phyloP scores from a whole-genome alignment of 2,113 vertebrate genomes.

The Eubucco bourcierii region DNA sequence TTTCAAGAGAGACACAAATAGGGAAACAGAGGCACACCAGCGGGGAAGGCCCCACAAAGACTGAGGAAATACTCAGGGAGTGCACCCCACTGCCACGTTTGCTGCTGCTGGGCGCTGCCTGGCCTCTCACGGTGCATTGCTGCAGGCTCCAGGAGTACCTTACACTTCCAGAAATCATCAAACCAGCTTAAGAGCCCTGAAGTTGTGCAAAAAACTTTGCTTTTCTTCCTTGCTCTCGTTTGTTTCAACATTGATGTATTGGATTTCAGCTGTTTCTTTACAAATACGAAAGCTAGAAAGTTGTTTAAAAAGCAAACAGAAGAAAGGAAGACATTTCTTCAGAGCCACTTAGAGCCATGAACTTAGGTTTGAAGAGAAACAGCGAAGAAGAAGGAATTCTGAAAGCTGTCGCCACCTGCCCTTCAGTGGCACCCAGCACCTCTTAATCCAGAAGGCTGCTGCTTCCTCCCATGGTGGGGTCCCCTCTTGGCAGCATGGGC shows the following conservation, averaged over 20 bases:
- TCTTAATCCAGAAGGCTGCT: not conserved
- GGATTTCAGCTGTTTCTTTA: not conserved
- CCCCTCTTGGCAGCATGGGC: not conserved
- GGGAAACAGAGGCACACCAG: not conserved
- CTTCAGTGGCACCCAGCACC: not conserved
- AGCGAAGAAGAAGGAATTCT: not conserved
- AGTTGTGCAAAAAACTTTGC: not conserved
- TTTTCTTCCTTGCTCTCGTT: not conserved
- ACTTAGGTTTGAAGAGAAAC: not conserved
- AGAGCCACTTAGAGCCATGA: not conserved
- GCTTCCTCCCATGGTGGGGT: fast-evolving
- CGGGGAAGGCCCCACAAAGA: fast-evolving
- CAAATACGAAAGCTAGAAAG: not conserved
- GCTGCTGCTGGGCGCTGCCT: fast-evolving
- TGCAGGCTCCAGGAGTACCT: not conserved
- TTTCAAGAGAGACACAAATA: not conserved
- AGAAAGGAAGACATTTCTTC: not conserved
- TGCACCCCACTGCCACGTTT: not conserved
- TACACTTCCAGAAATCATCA: not conserved
- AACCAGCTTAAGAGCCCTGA: not conserved
- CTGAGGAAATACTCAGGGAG: not conserved
- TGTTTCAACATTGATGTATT: not conserved
- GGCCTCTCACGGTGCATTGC: fast-evolving
- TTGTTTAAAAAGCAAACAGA: not conserved
- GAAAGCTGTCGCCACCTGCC: not conserved